Evolutionary conservation across 37 sponge, comb jelly and placozoan species (phyloP).

Genomic region (Diacarnus erythraeanus): DNA sequence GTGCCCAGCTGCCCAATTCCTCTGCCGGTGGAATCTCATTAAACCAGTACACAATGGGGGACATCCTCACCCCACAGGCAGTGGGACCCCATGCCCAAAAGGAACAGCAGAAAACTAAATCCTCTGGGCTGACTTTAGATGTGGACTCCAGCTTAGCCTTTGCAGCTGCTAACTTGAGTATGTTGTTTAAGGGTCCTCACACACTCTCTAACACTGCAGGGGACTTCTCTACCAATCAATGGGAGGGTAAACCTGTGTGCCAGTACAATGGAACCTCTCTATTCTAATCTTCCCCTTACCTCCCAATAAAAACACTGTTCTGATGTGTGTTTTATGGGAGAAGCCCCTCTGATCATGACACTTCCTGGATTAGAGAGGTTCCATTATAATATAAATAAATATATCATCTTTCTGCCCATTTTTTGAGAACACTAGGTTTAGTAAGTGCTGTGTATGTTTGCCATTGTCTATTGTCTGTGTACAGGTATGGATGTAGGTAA

Average conservation of each 20-base stretch:
- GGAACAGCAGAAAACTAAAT: neutral
- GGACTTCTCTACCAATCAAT: neutral
- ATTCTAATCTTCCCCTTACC: no score
- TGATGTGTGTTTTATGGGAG: no score
- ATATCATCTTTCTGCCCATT: neutral
- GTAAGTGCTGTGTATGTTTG: no score
- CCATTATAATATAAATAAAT: neutral
- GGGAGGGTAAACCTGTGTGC: constrained; percentile 3
- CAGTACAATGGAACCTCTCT: no score
- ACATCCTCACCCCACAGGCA: constrained; percentile 44
- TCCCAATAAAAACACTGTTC: no score
- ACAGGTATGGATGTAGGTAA: constrained; percentile 1
- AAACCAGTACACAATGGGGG: constrained; percentile 31
- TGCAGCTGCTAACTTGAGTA: constrained; percentile 48
- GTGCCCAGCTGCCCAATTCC: neutral
- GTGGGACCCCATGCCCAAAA: constrained; percentile 29
- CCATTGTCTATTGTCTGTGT: neutral
- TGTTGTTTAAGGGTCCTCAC: neutral
- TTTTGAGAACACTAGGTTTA: no score
- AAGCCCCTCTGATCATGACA: no score
- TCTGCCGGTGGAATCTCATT: neutral
- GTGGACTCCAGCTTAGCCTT: constrained; percentile 42
- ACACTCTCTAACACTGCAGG: neutral
- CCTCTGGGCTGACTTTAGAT: constrained; percentile 19
- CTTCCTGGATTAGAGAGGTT: neutral